Conservation (phyloP, 2,797 vertebrate genomes). For the Lacerta bilineata region DNA sequence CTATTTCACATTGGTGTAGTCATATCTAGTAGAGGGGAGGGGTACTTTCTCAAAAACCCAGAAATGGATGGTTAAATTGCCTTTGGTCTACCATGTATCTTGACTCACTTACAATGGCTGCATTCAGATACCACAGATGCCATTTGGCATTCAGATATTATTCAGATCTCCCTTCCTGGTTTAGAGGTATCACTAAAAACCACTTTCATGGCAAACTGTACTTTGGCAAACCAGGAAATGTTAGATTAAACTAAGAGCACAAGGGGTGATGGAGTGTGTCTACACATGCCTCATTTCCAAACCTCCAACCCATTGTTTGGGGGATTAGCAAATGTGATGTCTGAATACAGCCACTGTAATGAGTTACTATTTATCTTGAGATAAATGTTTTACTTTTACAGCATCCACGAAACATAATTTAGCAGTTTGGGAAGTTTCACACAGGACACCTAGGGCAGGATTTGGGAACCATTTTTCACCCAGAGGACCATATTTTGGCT, state of each 20-base stretch:
- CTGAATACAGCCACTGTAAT: background rate
- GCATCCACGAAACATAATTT: background rate
- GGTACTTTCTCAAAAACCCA: background rate
- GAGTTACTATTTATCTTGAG: background rate
- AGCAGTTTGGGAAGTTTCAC: background rate
- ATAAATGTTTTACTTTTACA: background rate
- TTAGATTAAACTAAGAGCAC: background rate
- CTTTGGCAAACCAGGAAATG: background rate
- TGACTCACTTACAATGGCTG: background rate
- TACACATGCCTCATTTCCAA: background rate
- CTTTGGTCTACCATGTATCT: background rate
- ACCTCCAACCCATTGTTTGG: background rate
- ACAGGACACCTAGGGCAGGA: background rate
- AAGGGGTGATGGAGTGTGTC: background rate
- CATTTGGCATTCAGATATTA: background rate
- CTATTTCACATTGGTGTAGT: conserved; percentile 30
- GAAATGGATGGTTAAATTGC: background rate
- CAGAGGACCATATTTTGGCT: too few species aligned
- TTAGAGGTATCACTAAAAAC: background rate
- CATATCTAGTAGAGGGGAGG: background rate
- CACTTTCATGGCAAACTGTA: background rate
- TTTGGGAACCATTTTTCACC: too few species aligned
- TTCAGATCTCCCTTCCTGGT: background rate
- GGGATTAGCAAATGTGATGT: background rate
- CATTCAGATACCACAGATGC: background rate